A percentile compares a stretch with the other conserved stretches of the same genome.
phyloP scores from a whole-genome alignment of 2,888 invertebrate species.

The Drosophila koepferae region DNA sequence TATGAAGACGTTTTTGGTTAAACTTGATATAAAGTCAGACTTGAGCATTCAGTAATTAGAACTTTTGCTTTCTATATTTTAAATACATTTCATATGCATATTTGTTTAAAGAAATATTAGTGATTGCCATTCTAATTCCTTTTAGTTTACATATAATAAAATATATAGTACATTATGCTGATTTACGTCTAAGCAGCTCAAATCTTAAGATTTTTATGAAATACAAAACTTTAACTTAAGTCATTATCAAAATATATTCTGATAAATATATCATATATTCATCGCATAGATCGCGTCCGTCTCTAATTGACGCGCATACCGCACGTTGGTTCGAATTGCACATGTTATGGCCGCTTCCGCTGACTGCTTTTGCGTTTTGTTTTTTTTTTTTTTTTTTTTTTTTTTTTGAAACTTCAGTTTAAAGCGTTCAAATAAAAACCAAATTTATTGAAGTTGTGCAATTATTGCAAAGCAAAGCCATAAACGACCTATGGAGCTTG shows the following conservation, averaged over 20 bases:
- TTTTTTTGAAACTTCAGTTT: slow-evolving; percentile 35
- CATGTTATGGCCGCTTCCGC: slow-evolving; percentile 41
- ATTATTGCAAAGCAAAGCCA: slow-evolving; percentile 78
- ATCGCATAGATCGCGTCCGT: not conserved
- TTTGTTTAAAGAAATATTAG: too few relatives aligned
- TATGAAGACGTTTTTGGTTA: not conserved
- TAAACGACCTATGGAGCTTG: slow-evolving; percentile 64
- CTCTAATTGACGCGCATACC: not conserved
- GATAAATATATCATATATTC: not conserved
- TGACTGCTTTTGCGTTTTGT: not conserved
- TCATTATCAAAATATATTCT: too few relatives aligned
- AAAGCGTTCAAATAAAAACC: slow-evolving; percentile 59
- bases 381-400: not conserved
- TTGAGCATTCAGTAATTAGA: too few relatives aligned
- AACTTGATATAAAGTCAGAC: too few relatives aligned
- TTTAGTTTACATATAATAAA: too few relatives aligned
- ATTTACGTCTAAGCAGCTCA: too few relatives aligned
- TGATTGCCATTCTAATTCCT: too few relatives aligned
- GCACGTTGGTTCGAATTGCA: slow-evolving; percentile 17
- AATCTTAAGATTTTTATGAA: too few relatives aligned
- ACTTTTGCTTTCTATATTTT: too few relatives aligned
- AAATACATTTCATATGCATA: too few relatives aligned
- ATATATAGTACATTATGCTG: too few relatives aligned
- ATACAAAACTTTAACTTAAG: too few relatives aligned
- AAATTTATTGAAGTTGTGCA: slow-evolving; percentile 76